phyloP scores from a whole-genome alignment of 1,140 invertebrate genomes.

The Leguminivora glycinivorella region DNA sequence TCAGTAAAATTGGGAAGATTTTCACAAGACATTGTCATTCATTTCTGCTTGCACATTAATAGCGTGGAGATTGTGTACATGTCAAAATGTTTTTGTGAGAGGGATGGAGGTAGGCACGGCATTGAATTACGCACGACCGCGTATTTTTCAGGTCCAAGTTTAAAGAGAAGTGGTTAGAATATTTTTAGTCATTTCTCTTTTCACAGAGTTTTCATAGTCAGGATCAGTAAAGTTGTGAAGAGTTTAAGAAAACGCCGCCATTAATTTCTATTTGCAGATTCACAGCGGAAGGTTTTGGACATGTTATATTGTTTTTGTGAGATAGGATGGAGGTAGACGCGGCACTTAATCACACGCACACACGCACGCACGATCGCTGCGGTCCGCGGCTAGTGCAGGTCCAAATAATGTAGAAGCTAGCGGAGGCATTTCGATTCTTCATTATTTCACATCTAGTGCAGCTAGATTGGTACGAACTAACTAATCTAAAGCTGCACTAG shows the following conservation, averaged over 20 bases:
- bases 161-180: not conserved
- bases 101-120: not conserved
- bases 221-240: no score
- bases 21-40: no score
- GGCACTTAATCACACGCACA: slow-evolving; percentile 9
- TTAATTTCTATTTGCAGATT: no score
- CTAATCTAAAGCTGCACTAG: no score
- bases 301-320: not conserved
- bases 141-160: not conserved
- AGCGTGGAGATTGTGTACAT: not conserved
- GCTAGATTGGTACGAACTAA: no score
- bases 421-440: not conserved
- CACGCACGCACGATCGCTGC: slow-evolving; percentile 18
- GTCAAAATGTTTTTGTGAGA: not conserved
- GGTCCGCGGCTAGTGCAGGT: not conserved
- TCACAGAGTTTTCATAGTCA: no score
- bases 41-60: no score
- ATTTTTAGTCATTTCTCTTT: not conserved
- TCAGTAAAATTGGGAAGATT: no score
- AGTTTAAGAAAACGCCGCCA: no score
- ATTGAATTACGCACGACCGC: slow-evolving; percentile 1
- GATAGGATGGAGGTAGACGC: not conserved
- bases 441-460: no score
- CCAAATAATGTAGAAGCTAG: not conserved
- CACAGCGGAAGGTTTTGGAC: not conserved